These are phyloP conservation scores for Spatula versicolor DNA, from an alignment of 2,797 vertebrate genomes.

Conservation along the genomic window DNA sequence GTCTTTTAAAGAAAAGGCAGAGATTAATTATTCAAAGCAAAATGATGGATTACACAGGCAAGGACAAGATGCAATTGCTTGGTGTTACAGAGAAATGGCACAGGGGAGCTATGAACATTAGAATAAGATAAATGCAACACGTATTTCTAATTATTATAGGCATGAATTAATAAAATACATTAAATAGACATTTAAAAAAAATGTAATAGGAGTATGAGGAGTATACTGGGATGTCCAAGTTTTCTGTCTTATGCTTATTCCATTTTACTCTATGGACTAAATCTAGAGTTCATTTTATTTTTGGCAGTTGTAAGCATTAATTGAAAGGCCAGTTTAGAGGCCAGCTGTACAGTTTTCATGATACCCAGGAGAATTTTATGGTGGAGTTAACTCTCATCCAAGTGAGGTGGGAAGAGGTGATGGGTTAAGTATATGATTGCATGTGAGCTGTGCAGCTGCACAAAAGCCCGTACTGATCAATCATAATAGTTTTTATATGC, in stretches of 20 bases:
- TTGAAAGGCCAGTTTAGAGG: not conserved
- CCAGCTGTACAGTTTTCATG: not conserved
- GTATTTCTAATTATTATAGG: not conserved
- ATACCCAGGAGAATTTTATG: not conserved
- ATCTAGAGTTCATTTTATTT: not conserved
- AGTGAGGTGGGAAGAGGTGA: not conserved
- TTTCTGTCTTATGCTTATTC: not conserved
- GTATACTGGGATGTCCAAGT: not conserved
- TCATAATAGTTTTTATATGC: not conserved
- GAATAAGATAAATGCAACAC: not conserved
- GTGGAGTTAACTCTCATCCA: not conserved
- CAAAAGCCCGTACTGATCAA: not conserved
- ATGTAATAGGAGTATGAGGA: not conserved
- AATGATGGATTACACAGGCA: not conserved
- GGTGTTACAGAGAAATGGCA: not conserved
- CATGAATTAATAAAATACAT: not conserved
- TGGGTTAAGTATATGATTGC: not conserved
- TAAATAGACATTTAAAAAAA: no score
- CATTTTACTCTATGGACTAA: not conserved
- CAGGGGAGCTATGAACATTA: not conserved
- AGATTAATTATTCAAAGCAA: constrained; percentile 40
- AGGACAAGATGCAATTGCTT: not conserved
- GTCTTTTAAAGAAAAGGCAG: constrained; percentile 9
- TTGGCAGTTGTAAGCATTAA: not conserved
- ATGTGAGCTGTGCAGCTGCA: not conserved